Base-by-base conservation (phyloP, 2,888 invertebrate species). In the Lepidocyrtinus sp. region DNA sequence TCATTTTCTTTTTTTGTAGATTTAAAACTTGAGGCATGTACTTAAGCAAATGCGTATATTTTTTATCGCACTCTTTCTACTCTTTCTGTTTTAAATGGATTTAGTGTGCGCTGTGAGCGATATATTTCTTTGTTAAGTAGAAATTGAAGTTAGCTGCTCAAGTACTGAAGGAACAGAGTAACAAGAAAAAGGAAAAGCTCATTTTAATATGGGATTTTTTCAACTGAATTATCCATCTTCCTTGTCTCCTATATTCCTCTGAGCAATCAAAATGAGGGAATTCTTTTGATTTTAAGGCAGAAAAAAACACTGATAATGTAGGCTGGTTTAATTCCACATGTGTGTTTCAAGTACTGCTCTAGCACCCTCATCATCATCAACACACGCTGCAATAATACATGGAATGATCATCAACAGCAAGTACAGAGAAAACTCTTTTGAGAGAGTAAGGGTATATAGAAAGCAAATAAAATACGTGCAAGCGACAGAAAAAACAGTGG, bases 201-300 rank as follows among this genome's bases (percentile, higher is more conserved):
- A 76, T 70, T 70, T 76, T 63, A 76, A 76, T 70, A 25, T 45
- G 45, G 45, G 45, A 12, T 12, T 45, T 12, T 45, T 45, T 45
- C 45, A 9, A 9, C 45, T 45, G 7, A 45, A 9, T 45, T 12
- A 50, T 65, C 21, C 64, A 7, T 27, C 59, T 26, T 64, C 74
- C 27, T 64, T 65, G 55, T 68, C 64, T 22, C 3, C 64, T 71
- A 70, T 76, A 76, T 76, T 76, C 76, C 76, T 76, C 76, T 76
- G 76, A 76, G 76, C 76, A 76, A 76, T 76, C 76, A 76, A 76
- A 76, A 64, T 76, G 76, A 76, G 59, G 71, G 64, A 76, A 70
- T 71, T 71, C 59, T 76, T 71, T 76, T 70, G 71, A 70, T 76
- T 76, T 76, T 70, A 76, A 64, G 76, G 55, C 64, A 65, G 71